Evolutionary conservation across 1,140 invertebrate species (phyloP).

Genomic region (Pachyrhynchus sulphureomaculatus): DNA sequence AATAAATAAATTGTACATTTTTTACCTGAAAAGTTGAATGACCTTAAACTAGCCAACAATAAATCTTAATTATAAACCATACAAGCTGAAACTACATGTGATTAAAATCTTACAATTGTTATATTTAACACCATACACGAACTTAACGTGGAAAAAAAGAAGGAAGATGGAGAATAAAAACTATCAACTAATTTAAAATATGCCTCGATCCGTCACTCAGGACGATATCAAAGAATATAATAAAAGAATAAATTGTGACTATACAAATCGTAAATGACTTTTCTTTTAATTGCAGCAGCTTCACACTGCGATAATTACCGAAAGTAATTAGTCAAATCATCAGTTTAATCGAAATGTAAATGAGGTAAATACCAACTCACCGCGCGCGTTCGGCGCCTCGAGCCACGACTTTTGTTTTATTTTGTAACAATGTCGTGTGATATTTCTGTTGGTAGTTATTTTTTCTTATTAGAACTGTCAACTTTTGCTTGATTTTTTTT

Average conservation of each 20-base stretch:
- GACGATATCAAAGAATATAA: constrained; percentile 3
- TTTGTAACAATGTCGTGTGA: constrained; percentile 1
- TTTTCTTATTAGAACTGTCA: no score
- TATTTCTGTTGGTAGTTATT: no score
- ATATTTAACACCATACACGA: neutral
- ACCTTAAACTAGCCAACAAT: no score
- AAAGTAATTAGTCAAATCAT: constrained; percentile 23
- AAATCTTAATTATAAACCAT: no score
- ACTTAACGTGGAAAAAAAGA: neutral
- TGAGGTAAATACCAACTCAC: constrained; percentile 9
- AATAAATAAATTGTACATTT: no score
- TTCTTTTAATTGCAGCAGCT: constrained; percentile 18
- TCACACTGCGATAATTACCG: constrained; percentile 19
- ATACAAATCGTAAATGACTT: constrained; percentile 17
- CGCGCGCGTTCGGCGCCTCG: neutral
- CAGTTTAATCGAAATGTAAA: constrained; percentile 22
- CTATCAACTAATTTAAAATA: constrained; percentile 13
- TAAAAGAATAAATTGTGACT: constrained; percentile 17
- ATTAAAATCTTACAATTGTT: constrained; percentile 13
- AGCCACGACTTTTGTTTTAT: neutral
- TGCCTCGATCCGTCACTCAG: constrained; percentile 6
- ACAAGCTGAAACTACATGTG: no score
- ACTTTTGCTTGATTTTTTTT: no score
- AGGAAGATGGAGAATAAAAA: neutral
- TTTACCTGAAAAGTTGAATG: no score